Base-by-base conservation (phyloP, 53 echinoderm and acorn worm genomes). In the Echinometra lucunter region DNA sequence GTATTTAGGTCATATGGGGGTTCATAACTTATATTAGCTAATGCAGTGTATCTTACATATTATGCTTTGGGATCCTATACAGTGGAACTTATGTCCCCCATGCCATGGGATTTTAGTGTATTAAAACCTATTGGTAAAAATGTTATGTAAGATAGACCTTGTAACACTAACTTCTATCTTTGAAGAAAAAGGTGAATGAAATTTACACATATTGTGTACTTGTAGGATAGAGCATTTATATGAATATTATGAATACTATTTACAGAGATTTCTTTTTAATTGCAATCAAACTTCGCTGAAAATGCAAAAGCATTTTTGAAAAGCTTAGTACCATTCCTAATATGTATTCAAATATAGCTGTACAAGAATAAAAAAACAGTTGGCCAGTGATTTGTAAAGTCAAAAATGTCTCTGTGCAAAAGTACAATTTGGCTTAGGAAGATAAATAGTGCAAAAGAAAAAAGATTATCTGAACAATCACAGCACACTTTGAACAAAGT, bases 401-500 rank as follows among this genome's bases (percentile, higher is more conserved):
- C 27, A 63, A n/a, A 6, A 25, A 72, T 72, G 38, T 78, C 38
- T 21, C 21, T 19, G 42, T 78, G 38, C 38, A 78, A 23, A 63
- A 42, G 6, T 78, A 23, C 42, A 78, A 18, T 25, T 74, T 56
- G 7, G 56, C 13, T 56, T 56, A 56, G n/a, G n/a, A n/a, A n/a
- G n/a, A n/a, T n/a, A n/a, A n/a, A n/a, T n/a, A n/a, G n/a, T n/a
- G n/a, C n/a, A n/a, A n/a, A n/a, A 38, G 17, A 42, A 16, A 15
- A 40, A 1, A 13, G 19, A 78, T 19, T 78, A 7, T 19, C 23
- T 42, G 78, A 78, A 78, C 78, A 78, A 78, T 78, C 38, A 21
- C 42, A 38, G 11, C 28, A 16, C 42, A 78, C 78, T 78, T 78
- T 78, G 78, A 78, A 78, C 78, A 78, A 78, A 78, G 17, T 38